Percentiles rank a stretch among this genome's conserved stretches.
phyloP scores from a whole-genome alignment of 2,113 vertebrate genomes.

The Phaetusa simplex region DNA sequence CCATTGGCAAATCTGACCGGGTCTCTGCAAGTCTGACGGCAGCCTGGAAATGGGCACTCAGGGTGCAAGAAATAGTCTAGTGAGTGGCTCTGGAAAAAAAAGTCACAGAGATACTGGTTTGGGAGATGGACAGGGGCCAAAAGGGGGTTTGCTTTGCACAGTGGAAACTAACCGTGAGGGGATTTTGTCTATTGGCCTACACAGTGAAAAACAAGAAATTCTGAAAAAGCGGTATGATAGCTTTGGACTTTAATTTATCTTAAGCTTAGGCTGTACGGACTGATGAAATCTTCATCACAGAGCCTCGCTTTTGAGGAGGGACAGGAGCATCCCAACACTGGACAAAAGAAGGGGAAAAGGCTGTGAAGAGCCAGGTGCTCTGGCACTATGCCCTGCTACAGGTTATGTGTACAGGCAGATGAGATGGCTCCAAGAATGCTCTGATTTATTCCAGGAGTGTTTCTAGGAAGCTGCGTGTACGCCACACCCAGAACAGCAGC shows the following conservation, averaged over 20 bases:
- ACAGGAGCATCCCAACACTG: not conserved
- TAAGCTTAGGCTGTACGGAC: not conserved
- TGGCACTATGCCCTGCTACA: not conserved
- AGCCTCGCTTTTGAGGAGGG: not conserved
- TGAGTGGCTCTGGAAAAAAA: not conserved
- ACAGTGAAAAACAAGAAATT: not conserved
- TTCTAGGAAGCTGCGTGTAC: not conserved
- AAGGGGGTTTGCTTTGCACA: not conserved
- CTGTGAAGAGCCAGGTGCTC: not conserved
- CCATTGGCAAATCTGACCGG: not conserved
- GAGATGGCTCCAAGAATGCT: not conserved
- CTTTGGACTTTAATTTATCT: not conserved
- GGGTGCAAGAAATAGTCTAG: not conserved
- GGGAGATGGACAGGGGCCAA: not conserved
- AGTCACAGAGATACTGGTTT: not conserved
- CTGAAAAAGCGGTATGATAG: not conserved
- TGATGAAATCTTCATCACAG: not conserved
- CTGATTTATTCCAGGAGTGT: not conserved
- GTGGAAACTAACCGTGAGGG: not conserved
- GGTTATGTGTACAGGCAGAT: fast-evolving
- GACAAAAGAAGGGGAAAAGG: not conserved
- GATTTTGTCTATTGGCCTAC: not conserved
- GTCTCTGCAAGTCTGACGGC: not conserved
- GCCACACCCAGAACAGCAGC: not conserved
- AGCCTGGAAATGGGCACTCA: not conserved